Evolutionary conservation across 2,888 invertebrate species (phyloP).

Genomic region (Maniola hyperantus): DNA sequence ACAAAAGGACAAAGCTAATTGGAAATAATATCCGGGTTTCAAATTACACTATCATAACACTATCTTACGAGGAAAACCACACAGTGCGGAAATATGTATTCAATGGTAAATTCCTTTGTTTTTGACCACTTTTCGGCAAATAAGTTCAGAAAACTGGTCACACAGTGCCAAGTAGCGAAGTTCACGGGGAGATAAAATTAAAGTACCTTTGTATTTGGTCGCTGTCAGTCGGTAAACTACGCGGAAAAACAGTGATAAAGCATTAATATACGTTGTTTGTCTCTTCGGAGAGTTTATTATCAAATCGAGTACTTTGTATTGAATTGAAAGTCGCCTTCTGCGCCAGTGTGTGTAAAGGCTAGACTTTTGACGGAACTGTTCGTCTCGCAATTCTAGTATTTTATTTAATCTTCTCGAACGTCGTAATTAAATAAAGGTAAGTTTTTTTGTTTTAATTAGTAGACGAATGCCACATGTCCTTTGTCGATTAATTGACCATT

Average conservation of each 20-base stretch:
- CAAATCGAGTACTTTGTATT: slow-evolving; percentile 60
- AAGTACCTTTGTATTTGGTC: slow-evolving; percentile 53
- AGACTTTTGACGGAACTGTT: slow-evolving; percentile 64
- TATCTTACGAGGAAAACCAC: slow-evolving; percentile 6
- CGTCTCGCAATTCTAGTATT: slow-evolving; percentile 14
- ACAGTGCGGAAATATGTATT: background rate
- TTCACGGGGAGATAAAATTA: slow-evolving; percentile 54
- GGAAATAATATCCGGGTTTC: background rate
- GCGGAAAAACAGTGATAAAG: slow-evolving; percentile 52
- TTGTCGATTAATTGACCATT: background rate
- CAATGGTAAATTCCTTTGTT: slow-evolving; percentile 7
- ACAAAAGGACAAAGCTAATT: slow-evolving; percentile 28
- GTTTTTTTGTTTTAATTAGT: slow-evolving; percentile 12
- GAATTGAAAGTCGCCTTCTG: slow-evolving; percentile 75
- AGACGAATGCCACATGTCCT: background rate
- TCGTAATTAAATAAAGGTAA: slow-evolving; percentile 34
- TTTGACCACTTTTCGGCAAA: slow-evolving; percentile 38
- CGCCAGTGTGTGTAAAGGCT: slow-evolving; percentile 82
- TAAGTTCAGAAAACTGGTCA: slow-evolving; percentile 44
- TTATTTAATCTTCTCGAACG: slow-evolving; percentile 27
- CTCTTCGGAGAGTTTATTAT: slow-evolving; percentile 57
- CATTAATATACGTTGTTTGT: slow-evolving; percentile 49
- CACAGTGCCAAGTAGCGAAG: slow-evolving; percentile 51
- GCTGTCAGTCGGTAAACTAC: slow-evolving; percentile 53
- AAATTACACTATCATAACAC: background rate